phyloP scores from a whole-genome alignment of 2,888 invertebrate species.

The Melangyna quadrimaculata region DNA sequence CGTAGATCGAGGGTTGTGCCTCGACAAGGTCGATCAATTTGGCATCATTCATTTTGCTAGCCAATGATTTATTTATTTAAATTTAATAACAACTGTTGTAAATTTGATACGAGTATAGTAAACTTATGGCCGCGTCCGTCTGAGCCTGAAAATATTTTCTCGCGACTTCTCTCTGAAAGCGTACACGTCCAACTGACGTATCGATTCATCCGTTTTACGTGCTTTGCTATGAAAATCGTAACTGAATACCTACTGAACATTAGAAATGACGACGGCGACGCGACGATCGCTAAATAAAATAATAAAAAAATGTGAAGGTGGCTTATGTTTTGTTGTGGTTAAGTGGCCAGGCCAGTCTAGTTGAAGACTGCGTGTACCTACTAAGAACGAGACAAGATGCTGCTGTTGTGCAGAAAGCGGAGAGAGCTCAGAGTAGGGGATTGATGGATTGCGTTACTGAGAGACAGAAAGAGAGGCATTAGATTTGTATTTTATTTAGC shows the following conservation, averaged over 20 bases:
- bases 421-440: conserved; percentile 34
- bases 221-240: conserved; percentile 53
- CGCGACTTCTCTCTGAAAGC: conserved; percentile 66
- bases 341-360: conserved; percentile 46
- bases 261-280: conserved; percentile 30
- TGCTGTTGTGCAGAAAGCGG: conserved; percentile 63
- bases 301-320: conserved; percentile 70
- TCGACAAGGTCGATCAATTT: conserved; percentile 73
- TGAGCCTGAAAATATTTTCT: conserved; percentile 22
- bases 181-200: conserved; percentile 68
- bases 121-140: not conserved
- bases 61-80: not conserved
- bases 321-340: conserved; percentile 56
- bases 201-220: conserved; percentile 70
- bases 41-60: conserved; percentile 59
- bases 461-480: conserved; percentile 31
- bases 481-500: conserved; percentile 18
- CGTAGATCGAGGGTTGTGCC: conserved; percentile 71
- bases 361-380: conserved; percentile 17
- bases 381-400: not conserved
- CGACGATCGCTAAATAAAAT: conserved; percentile 42
- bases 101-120: not conserved
- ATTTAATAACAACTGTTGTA: not conserved
- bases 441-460: not conserved
- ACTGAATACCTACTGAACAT: conserved; percentile 51